Evolutionary conservation across 1,140 invertebrate species (phyloP).

Genomic region (Macrotrachela quadricornifera): DNA sequence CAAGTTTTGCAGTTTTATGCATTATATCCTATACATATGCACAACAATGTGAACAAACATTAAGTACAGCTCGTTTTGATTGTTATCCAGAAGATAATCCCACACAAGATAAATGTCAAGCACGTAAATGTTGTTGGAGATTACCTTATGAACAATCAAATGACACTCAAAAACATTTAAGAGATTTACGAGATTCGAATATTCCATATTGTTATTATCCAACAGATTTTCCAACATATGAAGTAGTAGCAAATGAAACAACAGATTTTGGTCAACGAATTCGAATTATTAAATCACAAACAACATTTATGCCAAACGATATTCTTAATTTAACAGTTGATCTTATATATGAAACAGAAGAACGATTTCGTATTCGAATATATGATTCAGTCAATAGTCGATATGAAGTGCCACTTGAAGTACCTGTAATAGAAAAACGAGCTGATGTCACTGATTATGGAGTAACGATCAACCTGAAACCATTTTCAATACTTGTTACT

Average conservation of each 20-base stretch:
- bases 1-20: too few species aligned
- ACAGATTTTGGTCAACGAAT: neutral
- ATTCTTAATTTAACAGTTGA: neutral
- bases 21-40: too few species aligned
- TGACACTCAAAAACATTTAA: neutral
- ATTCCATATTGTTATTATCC: slow-evolving; percentile 9
- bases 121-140: slow-evolving; percentile 8
- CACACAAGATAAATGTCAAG: neutral
- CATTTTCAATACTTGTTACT: too few species aligned
- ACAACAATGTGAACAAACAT: neutral
- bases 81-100: slow-evolving; percentile 12
- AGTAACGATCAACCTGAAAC: too few species aligned
- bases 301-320: neutral
- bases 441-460: too few species aligned
- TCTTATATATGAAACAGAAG: neutral
- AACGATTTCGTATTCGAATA: slow-evolving; percentile 12
- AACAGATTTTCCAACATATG: neutral
- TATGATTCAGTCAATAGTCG: slow-evolving; percentile 17
- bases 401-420: slow-evolving; percentile 20
- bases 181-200: too few species aligned
- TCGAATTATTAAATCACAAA: neutral
- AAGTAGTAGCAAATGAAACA: neutral
- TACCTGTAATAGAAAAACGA: neutral
- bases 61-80: slow-evolving; percentile 11
- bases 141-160: neutral